Evolutionary conservation across 2,888 invertebrate species (phyloP), one percentile per base, ranked within the genome.

Genomic region (Pollenia amentaria): DNA sequence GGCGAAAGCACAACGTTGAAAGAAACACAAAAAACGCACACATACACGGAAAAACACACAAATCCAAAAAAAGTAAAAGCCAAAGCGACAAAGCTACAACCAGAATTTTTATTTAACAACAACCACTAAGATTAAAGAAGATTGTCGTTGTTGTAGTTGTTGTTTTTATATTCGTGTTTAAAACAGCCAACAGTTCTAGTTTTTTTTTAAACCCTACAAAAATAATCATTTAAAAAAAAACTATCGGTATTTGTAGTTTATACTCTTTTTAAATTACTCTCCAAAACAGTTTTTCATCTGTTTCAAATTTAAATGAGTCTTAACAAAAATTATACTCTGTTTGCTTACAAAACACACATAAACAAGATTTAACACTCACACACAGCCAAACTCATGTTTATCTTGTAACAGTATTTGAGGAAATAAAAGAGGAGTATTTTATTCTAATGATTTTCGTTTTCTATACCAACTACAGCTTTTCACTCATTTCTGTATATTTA

Each of bases 1-100:
- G 42, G 57, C 67, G 53, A 72, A 60, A 73, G 51, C 62, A 48
- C 62, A 77, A 42, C 21, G 16, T 21, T 9, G 12, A 62, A 65
- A 18, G 40, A 51, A 40, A 76, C n/a, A 16, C 7, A 60, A 16
- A 16, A 62, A 60, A n/a, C 40, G 44, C 21, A 76, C 40, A 55
- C 11, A 44, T 29, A 53, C 42, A 65, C 46, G 53, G 6, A n/a
- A 44, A 67, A 67, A 29, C 29, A 29, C 44, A 48, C 64, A 69
- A 69, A 53, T 53, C 72, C 48, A 73, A 77, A 81, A 72, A 76
- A 85, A 85, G 76, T 80, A 85, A 85, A 85, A 85, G 70, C 76
- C 57, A 73, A 14, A 10, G 80, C 87, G 64, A 87, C 87, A 87
- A 87, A 87, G 80, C 76, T 80, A 87, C 87, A 87, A 84, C 80